Evolutionary conservation across 2,113 vertebrate genomes (phyloP).

Genomic region (Oryzias woworae): DNA sequence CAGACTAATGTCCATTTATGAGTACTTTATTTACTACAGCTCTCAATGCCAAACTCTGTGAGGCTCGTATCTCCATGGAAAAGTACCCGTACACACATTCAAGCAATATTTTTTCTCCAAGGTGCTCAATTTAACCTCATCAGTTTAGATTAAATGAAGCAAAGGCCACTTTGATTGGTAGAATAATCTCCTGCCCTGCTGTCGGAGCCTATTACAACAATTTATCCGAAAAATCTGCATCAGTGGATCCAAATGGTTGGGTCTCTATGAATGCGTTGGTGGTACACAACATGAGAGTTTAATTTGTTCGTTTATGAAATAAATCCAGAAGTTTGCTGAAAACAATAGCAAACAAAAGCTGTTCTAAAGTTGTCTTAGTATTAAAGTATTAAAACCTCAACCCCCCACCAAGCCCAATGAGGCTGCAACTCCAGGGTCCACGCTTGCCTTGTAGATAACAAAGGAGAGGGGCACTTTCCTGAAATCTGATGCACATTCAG

Average conservation of each 20-base stretch:
- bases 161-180: constrained; percentile 63
- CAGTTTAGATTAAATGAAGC: constrained; percentile 74
- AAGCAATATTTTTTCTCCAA: constrained; percentile 51
- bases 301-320: background rate
- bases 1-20: constrained; percentile 69
- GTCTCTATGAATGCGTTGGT: constrained; percentile 13
- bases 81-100: constrained; percentile 59
- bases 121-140: constrained; percentile 73
- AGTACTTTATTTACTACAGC: constrained; percentile 57
- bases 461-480: constrained; percentile 81
- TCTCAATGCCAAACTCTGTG: constrained; percentile 66
- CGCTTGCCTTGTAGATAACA: constrained; percentile 81
- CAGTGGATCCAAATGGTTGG: constrained; percentile 20
- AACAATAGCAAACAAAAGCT: background rate
- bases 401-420: constrained; percentile 45
- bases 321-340: constrained; percentile 3
- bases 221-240: constrained; percentile 53
- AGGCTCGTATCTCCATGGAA: constrained; percentile 44
- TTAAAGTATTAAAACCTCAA: constrained; percentile 54
- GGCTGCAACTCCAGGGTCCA: constrained; percentile 73
- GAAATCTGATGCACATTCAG: constrained; percentile 84
- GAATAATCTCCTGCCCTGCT: constrained; percentile 55
- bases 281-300: background rate
- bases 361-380: constrained; percentile 14
- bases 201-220: constrained; percentile 62